Conservation (phyloP, 2,888 invertebrate genomes). For the Cataglyphis albicans region DNA sequence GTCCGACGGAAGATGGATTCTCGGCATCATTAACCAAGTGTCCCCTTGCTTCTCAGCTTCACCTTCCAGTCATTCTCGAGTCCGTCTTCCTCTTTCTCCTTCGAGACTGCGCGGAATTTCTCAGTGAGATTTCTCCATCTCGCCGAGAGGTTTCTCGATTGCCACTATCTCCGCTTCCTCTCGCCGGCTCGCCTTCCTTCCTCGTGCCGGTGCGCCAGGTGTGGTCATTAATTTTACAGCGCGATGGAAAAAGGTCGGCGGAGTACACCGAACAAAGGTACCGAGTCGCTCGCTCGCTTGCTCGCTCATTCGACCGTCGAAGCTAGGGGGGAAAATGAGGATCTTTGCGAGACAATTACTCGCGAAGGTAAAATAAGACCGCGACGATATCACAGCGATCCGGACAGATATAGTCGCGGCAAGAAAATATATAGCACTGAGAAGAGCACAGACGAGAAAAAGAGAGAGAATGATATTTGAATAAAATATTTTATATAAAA, state of each 20-base stretch:
- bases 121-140: constrained; percentile 30
- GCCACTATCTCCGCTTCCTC: constrained; percentile 31
- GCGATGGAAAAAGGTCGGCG: constrained; percentile 63
- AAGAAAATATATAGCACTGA: neutral
- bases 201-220: constrained; percentile 66
- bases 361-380: constrained; percentile 55
- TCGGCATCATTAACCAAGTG: constrained; percentile 72
- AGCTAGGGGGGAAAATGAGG: constrained; percentile 40
- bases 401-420: constrained; percentile 18
- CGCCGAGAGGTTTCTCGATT: neutral
- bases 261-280: constrained; percentile 64
- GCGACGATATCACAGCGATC: constrained; percentile 41
- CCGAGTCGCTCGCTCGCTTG: constrained; percentile 18
- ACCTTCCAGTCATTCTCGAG: constrained; percentile 1
- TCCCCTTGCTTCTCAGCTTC: constrained; percentile 41
- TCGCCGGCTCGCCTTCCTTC: constrained; percentile 26
- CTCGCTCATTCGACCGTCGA: constrained; percentile 44
- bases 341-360: constrained; percentile 60
- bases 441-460: neutral
- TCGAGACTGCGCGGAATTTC: constrained; percentile 11
- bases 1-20: constrained; percentile 74
- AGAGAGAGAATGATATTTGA: neutral
- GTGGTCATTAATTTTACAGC: constrained; percentile 73
- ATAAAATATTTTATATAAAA: neutral
- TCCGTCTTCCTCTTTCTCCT: constrained; percentile 14